Evolutionary conservation across 92 coral and sea anemone species (phyloP).

Genomic region (Porites evermanni): DNA sequence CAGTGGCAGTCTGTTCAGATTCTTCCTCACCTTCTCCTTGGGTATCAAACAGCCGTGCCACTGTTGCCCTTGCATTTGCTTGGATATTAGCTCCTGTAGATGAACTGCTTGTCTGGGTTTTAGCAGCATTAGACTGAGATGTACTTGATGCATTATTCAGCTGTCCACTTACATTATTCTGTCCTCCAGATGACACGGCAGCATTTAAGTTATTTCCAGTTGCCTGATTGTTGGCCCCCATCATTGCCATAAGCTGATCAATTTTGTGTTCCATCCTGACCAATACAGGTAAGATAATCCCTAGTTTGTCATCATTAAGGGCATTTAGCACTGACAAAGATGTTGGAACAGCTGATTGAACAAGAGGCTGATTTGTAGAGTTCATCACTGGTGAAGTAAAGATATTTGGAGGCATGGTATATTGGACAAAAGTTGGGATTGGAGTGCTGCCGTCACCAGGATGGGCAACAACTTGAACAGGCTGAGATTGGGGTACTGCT

Average conservation of each 20-base stretch:
- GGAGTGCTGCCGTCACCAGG: not conserved
- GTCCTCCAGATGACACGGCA: not conserved
- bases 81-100: not conserved
- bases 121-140: not conserved
- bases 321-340: constrained; percentile 16
- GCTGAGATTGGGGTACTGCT: not conserved
- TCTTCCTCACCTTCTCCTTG: not conserved
- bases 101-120: not conserved
- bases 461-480: constrained; percentile 1
- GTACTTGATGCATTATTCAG: not conserved
- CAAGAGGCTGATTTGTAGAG: constrained; percentile 10
- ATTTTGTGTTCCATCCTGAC: constrained; percentile 49
- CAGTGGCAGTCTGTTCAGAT: not conserved
- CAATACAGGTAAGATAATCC: constrained; percentile 26
- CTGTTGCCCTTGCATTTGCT: not conserved
- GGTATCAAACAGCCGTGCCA: not conserved
- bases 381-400: constrained; percentile 22
- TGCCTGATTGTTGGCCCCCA: constrained; percentile 14
- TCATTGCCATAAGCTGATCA: constrained; percentile 37
- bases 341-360: constrained; percentile 16
- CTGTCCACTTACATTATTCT: not conserved
- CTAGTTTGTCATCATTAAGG: constrained; percentile 39
- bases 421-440: constrained; percentile 21
- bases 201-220: constrained; percentile 24
- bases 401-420: constrained; percentile 16